Conservation (phyloP, 2,888 invertebrate species). For the Cyclophora punctaria region DNA sequence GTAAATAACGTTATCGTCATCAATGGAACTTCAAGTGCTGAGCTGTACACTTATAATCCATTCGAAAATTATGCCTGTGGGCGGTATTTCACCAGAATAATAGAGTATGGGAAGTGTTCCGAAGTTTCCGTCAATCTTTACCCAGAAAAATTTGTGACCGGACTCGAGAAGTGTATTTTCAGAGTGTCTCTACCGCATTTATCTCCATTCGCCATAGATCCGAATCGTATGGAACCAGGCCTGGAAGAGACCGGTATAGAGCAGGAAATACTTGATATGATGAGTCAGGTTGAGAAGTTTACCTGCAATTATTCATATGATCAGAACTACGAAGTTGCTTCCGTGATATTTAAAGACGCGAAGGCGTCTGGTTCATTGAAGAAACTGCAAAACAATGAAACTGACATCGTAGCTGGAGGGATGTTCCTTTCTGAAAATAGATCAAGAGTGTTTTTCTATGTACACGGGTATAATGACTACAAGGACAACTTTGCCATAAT, state of each 20-base stretch:
- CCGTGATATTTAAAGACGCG: not conserved
- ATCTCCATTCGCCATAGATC: conserved; percentile 34
- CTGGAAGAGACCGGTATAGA: conserved; percentile 17
- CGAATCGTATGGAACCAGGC: not conserved
- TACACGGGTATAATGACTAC: not conserved
- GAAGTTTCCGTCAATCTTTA: conserved; percentile 16
- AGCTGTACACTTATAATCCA: conserved; percentile 41
- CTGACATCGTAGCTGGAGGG: not conserved
- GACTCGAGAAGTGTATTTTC: conserved; percentile 35
- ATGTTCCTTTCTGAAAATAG: not conserved
- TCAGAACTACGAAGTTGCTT: conserved; percentile 16
- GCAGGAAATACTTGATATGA: conserved; percentile 23
- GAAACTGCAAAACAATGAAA: not conserved
- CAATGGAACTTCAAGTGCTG: conserved; percentile 21
- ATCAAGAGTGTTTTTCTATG: not conserved
- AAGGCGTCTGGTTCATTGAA: not conserved
- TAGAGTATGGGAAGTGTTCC: conserved; percentile 32
- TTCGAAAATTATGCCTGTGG: conserved; percentile 43
- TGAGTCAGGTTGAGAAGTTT: conserved; percentile 31
- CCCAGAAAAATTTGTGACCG: conserved; percentile 27
- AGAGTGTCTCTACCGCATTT: conserved; percentile 26
- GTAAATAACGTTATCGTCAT: conserved; percentile 30
- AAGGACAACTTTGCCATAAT: not conserved
- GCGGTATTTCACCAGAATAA: conserved; percentile 29
- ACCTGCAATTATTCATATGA: conserved; percentile 26